These are phyloP conservation scores for Rotaria sp. DNA, from an alignment of 2,888 invertebrate genomes.

Conservation along the genomic window DNA sequence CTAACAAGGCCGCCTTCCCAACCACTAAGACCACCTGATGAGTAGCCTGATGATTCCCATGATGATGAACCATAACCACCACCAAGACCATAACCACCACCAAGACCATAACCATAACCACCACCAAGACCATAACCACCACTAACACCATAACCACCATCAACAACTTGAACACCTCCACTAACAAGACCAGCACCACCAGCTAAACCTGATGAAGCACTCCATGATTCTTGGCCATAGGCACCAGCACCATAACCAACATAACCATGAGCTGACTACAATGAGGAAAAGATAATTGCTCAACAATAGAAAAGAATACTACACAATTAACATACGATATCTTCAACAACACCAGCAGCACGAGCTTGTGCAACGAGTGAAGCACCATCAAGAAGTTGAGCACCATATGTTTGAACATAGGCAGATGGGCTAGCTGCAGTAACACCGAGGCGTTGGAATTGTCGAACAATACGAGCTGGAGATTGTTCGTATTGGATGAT, in stretches of 20 bases:
- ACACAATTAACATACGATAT: background rate
- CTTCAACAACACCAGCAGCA: no score
- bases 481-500: background rate
- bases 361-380: background rate
- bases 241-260: background rate
- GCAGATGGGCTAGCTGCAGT: no score
- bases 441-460: slow-evolving; percentile 7
- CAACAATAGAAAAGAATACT: background rate
- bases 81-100: background rate
- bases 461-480: background rate
- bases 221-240: no score
- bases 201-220: background rate
- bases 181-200: background rate
- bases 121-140: no score
- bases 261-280: background rate
- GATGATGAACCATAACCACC: background rate
- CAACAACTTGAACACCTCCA: background rate
- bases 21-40: background rate
- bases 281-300: background rate
- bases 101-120: no score
- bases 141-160: no score
- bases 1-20: background rate
- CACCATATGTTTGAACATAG: background rate
- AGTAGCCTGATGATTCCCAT: background rate
- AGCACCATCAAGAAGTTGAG: background rate